Conservation (phyloP, 2,888 invertebrate species). For the Stenoptilia bipunctidactyla region DNA sequence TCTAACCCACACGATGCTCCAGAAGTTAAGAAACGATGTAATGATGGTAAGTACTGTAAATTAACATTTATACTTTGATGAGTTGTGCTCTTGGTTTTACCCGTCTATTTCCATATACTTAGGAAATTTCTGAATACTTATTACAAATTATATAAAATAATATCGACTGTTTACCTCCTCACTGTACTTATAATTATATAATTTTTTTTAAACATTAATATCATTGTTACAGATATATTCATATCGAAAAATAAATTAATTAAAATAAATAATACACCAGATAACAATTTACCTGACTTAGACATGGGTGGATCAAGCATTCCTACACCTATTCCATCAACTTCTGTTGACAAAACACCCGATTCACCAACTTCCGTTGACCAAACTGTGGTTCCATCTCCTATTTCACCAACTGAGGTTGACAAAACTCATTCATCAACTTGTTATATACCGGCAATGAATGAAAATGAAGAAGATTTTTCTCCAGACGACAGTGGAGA, state of each 20-base stretch:
- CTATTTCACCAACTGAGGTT: not conserved
- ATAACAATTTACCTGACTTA: not conserved
- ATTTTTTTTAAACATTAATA: not conserved
- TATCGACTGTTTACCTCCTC: not conserved
- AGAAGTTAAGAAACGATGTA: not conserved
- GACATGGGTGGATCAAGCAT: not conserved
- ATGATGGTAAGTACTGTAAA: not conserved
- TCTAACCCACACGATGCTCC: not conserved
- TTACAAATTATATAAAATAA: not conserved
- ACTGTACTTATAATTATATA: not conserved
- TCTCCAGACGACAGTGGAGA: conserved; percentile 7
- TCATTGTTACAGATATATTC: no score
- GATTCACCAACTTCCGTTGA: not conserved
- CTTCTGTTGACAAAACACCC: not conserved
- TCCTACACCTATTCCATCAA: not conserved
- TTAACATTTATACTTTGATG: not conserved
- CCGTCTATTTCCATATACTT: not conserved
- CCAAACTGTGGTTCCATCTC: not conserved
- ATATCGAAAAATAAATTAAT: not conserved
- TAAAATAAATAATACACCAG: not conserved
- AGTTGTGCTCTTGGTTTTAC: not conserved
- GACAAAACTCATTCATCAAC: not conserved
- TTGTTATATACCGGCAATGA: not conserved
- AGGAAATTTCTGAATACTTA: not conserved
- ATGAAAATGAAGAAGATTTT: conserved; percentile 3